phyloP scores from a whole-genome alignment of 92 coral and sea anemone genomes.

The Epizoanthus fatuus region DNA sequence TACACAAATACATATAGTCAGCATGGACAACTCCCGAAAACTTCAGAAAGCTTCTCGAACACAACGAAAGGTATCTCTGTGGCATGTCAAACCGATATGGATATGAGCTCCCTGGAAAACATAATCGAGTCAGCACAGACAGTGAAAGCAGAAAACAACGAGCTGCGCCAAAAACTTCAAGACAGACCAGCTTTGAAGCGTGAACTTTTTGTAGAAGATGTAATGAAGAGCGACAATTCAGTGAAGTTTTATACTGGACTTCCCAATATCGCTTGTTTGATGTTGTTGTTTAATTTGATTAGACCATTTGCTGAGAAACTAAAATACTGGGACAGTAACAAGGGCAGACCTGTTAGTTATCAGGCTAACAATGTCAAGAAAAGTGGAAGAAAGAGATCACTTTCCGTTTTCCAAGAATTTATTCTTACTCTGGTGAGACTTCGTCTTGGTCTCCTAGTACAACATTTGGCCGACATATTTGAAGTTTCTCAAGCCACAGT shows the following conservation, averaged over 20 bases:
- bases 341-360: constrained; percentile 30
- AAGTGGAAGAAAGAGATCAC: constrained; percentile 51
- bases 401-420: constrained; percentile 44
- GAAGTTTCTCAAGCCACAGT: constrained; percentile 19
- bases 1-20: no score
- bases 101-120: neutral
- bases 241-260: constrained; percentile 57
- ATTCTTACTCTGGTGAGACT: constrained; percentile 30
- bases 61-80: neutral
- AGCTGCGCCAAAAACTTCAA: neutral
- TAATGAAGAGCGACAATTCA: constrained; percentile 25
- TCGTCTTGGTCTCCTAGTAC: constrained; percentile 48
- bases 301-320: constrained; percentile 47
- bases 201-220: constrained; percentile 38
- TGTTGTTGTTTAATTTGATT: constrained; percentile 44
- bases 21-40: no score
- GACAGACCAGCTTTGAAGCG: neutral
- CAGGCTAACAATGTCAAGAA: constrained; percentile 31
- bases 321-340: constrained; percentile 58
- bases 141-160: neutral
- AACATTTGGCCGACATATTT: constrained; percentile 44
- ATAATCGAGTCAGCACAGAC: neutral
- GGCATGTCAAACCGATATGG: constrained; percentile 6
- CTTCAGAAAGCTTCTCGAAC: neutral
- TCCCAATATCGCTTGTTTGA: constrained; percentile 30